These are phyloP conservation scores for Bubalus kerabau DNA, from an alignment of 2,113 vertebrate species.

Conservation along the genomic window DNA sequence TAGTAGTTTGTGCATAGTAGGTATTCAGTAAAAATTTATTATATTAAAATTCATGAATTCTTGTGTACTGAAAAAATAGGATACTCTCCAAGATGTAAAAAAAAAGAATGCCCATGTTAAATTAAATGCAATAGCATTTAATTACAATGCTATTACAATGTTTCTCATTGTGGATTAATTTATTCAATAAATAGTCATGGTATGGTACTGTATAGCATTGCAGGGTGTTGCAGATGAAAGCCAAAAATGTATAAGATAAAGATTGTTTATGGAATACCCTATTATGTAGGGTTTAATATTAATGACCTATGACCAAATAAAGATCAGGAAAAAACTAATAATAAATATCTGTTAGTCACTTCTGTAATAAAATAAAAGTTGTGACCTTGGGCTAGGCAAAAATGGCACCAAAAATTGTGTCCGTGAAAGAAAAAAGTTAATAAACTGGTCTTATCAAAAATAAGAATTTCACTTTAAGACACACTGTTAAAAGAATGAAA, in stretches of 20 bases:
- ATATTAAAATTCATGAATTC: conserved; percentile 10
- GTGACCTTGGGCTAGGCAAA: neutral
- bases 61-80: neutral
- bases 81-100: neutral
- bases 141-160: neutral
- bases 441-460: neutral
- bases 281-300: neutral
- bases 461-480: neutral
- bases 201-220: neutral
- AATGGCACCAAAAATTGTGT: neutral
- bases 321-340: neutral
- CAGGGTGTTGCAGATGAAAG: neutral
- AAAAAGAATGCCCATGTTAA: neutral
- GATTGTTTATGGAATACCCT: neutral
- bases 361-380: neutral
- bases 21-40: conserved; percentile 1
- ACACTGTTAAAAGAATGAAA: neutral
- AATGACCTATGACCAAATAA: neutral
- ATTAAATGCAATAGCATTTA: conserved; percentile 3
- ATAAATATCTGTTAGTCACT: conserved; percentile 10
- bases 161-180: conserved; percentile 21
- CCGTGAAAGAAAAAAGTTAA: neutral
- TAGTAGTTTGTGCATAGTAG: neutral
- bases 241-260: conserved; percentile 11
- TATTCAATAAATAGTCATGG: conserved; percentile 6